These are phyloP conservation scores for Dicentrarchus labrax DNA, from an alignment of 2,113 vertebrate genomes.

Conservation along the genomic window DNA sequence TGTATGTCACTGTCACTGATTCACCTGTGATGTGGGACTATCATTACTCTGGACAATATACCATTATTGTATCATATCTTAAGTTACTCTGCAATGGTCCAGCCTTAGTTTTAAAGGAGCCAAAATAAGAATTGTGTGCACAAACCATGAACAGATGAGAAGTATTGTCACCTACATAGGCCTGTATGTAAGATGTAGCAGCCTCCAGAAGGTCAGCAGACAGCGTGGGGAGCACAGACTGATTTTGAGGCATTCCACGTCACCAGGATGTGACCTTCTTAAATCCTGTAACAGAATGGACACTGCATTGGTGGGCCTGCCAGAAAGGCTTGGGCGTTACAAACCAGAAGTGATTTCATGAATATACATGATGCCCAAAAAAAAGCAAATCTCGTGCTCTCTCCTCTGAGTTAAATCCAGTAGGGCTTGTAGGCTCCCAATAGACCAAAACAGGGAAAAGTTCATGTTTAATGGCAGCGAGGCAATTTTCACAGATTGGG, in stretches of 20 bases:
- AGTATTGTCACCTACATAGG: background rate
- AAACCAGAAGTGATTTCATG: background rate
- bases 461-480: background rate
- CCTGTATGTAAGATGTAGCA: background rate
- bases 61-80: background rate
- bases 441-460: background rate
- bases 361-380: slow-evolving; percentile 2
- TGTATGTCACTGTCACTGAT: too few species aligned
- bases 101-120: background rate
- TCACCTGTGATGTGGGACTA: background rate
- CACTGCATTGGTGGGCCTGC: background rate
- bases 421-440: background rate
- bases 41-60: background rate
- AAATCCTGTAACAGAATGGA: background rate
- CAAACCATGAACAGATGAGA: background rate
- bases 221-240: background rate
- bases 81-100: background rate
- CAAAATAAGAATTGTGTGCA: background rate
- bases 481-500: background rate
- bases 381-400: background rate
- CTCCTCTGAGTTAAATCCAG: background rate
- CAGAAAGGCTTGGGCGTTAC: background rate
- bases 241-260: background rate
- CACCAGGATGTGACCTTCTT: background rate
- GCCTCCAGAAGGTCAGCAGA: background rate